Evolutionary conservation across 2,113 vertebrate species (phyloP).

Genomic region (Tragulus kanchil): DNA sequence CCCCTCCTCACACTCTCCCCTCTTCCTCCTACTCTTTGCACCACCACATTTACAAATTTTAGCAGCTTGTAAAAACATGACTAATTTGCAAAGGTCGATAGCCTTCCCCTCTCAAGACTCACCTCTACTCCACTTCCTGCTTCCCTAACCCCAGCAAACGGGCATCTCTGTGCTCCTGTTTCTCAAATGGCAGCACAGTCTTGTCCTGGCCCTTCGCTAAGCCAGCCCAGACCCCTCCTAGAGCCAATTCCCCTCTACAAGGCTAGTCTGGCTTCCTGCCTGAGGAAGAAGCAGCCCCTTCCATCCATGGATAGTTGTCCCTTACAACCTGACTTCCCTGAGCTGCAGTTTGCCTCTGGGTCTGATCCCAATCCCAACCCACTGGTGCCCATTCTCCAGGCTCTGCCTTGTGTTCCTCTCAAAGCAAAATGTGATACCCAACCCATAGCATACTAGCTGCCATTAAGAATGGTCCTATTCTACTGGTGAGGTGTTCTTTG

Average conservation of each 20-base stretch:
- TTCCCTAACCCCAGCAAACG: not conserved
- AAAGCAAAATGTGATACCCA: not conserved
- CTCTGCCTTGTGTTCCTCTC: not conserved
- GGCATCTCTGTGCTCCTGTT: not conserved
- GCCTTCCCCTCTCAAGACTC: not conserved
- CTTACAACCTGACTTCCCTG: not conserved
- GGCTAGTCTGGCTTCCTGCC: not conserved
- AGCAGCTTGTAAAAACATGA: not conserved
- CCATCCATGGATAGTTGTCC: not conserved
- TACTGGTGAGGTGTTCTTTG: too few relatives aligned
- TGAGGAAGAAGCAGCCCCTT: not conserved
- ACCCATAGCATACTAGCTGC: not conserved
- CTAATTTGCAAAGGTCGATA: not conserved
- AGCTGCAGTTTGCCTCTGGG: not conserved
- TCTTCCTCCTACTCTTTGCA: not conserved
- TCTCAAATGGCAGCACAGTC: not conserved
- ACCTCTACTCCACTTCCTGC: constrained; percentile 31
- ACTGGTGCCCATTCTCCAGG: not conserved
- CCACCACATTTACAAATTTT: not conserved
- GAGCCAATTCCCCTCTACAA: not conserved
- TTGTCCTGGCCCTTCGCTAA: not conserved
- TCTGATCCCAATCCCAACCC: not conserved
- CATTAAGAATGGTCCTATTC: not conserved
- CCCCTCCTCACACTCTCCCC: not conserved
- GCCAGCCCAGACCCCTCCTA: not conserved